Conservation (phyloP, 2,797 vertebrate species). For the Ara ararauna region DNA sequence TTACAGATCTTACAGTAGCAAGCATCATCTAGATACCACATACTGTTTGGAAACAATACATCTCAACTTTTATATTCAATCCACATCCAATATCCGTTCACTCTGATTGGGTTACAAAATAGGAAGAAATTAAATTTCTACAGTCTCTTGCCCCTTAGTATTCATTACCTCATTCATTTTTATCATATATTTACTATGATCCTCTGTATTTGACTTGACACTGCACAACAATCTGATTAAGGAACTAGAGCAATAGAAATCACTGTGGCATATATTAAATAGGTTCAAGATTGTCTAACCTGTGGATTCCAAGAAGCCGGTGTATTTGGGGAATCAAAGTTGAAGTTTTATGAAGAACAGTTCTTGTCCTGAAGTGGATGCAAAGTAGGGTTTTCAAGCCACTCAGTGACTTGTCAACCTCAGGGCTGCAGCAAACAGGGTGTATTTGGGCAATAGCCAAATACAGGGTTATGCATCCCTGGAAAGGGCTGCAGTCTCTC, state of each 20-base stretch:
- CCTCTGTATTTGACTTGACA: background rate
- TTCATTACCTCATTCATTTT: conserved; percentile 3
- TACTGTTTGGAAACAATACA: background rate
- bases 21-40: background rate
- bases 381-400: background rate
- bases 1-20: background rate
- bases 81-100: background rate
- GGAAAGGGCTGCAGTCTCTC: background rate
- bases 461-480: background rate
- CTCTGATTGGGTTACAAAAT: background rate
- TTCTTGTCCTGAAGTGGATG: background rate
- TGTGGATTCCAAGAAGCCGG: background rate
- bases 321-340: background rate
- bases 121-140: background rate
- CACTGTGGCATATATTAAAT: background rate
- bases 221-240: background rate
- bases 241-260: background rate
- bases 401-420: background rate
- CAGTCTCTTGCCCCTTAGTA: background rate
- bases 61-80: background rate
- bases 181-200: background rate
- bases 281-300: background rate
- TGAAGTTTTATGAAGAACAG: background rate
- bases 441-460: background rate
- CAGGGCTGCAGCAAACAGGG: background rate